These are phyloP conservation scores for Galeopterus variegatus DNA, from an alignment of 2,113 vertebrate genomes.

Conservation along the genomic window DNA sequence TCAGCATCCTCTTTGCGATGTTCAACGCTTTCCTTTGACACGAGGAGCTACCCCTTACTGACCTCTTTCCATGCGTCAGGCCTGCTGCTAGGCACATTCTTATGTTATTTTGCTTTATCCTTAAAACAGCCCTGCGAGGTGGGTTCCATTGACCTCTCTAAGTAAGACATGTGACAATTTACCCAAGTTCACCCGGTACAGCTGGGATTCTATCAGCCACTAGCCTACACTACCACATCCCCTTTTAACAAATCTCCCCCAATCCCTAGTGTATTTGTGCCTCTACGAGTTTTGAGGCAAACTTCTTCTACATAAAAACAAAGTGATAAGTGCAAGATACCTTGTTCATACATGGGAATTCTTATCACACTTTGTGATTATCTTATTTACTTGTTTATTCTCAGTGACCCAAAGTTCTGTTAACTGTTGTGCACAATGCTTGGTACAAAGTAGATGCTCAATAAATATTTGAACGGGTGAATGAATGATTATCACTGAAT, in stretches of 20 bases:
- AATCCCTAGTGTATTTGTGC: background rate
- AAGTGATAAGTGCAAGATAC: background rate
- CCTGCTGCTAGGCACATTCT: background rate
- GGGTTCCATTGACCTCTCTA: background rate
- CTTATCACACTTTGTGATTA: background rate
- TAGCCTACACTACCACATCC: accelerated
- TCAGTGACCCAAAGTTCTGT: background rate
- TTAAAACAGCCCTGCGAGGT: background rate
- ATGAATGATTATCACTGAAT: background rate
- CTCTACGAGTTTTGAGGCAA: background rate
- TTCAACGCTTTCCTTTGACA: background rate
- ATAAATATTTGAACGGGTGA: background rate
- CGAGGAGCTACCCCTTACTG: background rate
- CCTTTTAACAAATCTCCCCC: background rate
- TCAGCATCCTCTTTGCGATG: background rate
- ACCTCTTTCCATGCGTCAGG: background rate
- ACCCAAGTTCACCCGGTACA: background rate
- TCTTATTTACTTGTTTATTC: background rate
- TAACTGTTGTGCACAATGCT: background rate
- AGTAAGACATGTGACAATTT: background rate
- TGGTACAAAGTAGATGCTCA: conserved; percentile 11
- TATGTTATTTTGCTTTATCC: background rate
- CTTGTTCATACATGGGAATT: background rate
- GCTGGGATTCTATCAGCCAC: background rate
- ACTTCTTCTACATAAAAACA: background rate